phyloP scores from a whole-genome alignment of 2,888 invertebrate species.

The Papilio elwesi region DNA sequence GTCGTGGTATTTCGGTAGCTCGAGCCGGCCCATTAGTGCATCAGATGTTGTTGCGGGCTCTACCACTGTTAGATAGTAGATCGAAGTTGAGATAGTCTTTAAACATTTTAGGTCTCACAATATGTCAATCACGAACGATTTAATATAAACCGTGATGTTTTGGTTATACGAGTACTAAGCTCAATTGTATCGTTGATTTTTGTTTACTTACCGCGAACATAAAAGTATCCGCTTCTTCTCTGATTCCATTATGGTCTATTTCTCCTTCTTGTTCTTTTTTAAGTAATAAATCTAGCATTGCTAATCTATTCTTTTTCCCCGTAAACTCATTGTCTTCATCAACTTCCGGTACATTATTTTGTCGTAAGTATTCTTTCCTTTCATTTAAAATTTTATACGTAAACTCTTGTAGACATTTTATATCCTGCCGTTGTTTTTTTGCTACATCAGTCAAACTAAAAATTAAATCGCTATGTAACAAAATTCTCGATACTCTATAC shows the following conservation, averaged over 20 bases:
- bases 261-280: slow-evolving; percentile 82
- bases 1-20: no score
- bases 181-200: no score
- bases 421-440: slow-evolving; percentile 46
- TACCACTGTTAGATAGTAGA: no score
- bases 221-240: slow-evolving; percentile 88
- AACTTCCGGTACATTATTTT: slow-evolving; percentile 36
- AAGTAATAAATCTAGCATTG: slow-evolving; percentile 86
- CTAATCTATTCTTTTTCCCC: slow-evolving; percentile 76
- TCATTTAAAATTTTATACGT: slow-evolving; percentile 79
- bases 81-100: no score
- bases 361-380: slow-evolving; percentile 48
- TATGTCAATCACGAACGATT: no score
- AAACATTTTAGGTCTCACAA: no score
- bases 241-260: slow-evolving; percentile 84
- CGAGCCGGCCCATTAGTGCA: no score
- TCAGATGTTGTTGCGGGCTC: no score
- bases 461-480: slow-evolving; percentile 39
- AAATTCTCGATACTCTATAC: slow-evolving; percentile 36
- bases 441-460: slow-evolving; percentile 36
- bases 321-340: slow-evolving; percentile 51
- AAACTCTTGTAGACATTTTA: slow-evolving; percentile 77
- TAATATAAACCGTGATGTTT: no score
- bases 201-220: slow-evolving; percentile 86
- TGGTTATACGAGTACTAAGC: no score